Base-by-base conservation (phyloP, 2,797 vertebrate genomes). In the Mormyrops attenuatus region DNA sequence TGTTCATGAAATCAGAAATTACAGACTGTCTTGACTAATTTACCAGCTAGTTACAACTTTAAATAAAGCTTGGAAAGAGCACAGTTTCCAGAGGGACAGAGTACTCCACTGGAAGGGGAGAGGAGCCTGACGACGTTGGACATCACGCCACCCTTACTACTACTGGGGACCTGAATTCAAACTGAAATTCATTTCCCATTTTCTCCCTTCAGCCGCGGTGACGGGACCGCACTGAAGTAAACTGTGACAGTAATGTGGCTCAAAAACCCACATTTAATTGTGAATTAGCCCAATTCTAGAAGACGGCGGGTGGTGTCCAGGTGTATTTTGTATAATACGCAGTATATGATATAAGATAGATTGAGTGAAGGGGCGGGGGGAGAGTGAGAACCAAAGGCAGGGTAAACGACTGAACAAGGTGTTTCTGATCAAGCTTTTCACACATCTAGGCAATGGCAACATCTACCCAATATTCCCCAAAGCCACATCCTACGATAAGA, bases 1-100 rank as follows among this genome's bases (percentile, higher is more conserved):
- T 34, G 73, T 80, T 80, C 34, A 44, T 80, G 30, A 77, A 77
- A 77, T 85, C 87, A 55, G 49, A 87, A 89, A 88, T 90, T 88
- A 63, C 88, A 88, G 8, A 80, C 73, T 44, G 73, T 41, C 73
- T 44, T 41, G 73, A 44, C 5, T 80, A 38, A 44, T 80, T 80
- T 34, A 34, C 30, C 66, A 69, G 26, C 30, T 69, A 34, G 66
- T 15, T 69, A 69, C 66, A 69, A 15, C 30, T 69, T 38, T n/a
- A 80, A 44, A 80, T 80, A 80, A 44, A 44, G 26, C 66, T 73
- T 63, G n/a, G 8, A 63, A 26, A 26, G 60, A 73, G 15, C 15
- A n/a, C 73, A 80, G 73, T 41, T n/a, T 20, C 38, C 73, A 8
- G 73, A 80, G 38, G 17, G 73, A 38, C 73, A 41, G 34, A 80